Base-by-base conservation (phyloP, 2,888 invertebrate genomes). In the Ceramica pisi region DNA sequence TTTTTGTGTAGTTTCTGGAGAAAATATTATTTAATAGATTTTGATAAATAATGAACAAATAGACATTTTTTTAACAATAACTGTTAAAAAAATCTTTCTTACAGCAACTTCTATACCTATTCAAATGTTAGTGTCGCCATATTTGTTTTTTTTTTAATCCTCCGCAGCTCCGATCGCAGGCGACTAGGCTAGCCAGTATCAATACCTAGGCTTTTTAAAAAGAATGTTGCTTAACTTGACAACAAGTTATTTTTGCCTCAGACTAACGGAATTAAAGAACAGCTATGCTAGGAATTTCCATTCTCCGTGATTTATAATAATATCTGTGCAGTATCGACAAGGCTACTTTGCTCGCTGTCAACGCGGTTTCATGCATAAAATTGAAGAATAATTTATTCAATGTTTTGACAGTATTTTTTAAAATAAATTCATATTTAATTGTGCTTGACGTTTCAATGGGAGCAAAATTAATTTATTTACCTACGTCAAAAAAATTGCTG, bases 231-330 rank as follows among this genome's bases (percentile, higher is more conserved):
- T 60, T 65, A 41, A 61, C 70, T 38, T 74, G 67, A 14, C 50
- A 75, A 80, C 73, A 75, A 75, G 77, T 73, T 78, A 78, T 79
- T 82, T 80, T 83, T 73, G 55, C 63, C 74, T 69, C 64, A 63
- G 75, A 81, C 75, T 88, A 88, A 87, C 87, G 87, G 88, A 85
- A 86, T 88, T 88, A 86, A 82, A 73, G 78, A 86, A 87, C 83
- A 19, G 67, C 48, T 69, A 82, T 88, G 88, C 85, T 78, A 88
- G 87, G 88, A 89, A 93, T 92, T 90, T 91, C 92, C 93, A 91
- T 92, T 94, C 92, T 90, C 91, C 88, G 76, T 83, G 86, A 86
- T 89, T 88, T 87, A 78, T 83, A 83, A 81, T 81, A 44, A 75
- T 62, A 84, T 79, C 74, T 81, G 78, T 81, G 83, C 71, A 66